These are phyloP conservation scores for Tragelaphus oryx DNA, from an alignment of 2,797 vertebrate genomes.

Conservation along the genomic window DNA sequence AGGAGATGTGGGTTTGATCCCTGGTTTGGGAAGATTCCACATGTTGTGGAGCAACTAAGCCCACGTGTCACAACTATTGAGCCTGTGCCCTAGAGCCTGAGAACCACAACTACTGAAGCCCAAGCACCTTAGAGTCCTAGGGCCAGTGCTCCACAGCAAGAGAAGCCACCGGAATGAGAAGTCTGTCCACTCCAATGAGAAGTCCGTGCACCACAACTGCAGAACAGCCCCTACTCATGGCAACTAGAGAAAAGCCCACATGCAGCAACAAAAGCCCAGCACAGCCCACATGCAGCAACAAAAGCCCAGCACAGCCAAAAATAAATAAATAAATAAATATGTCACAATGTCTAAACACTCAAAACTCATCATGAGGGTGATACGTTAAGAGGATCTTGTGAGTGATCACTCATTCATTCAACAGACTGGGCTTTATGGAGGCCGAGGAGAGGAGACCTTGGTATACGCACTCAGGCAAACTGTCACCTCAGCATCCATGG, in stretches of 20 bases:
- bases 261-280: neutral
- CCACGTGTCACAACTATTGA: neutral
- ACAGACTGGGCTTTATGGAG: neutral
- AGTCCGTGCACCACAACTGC: neutral
- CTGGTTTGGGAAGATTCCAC: neutral
- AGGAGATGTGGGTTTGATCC: neutral
- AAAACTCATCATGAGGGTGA: neutral
- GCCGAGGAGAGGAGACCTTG: neutral
- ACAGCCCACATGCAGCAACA: neutral
- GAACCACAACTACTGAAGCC: neutral
- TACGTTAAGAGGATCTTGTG: neutral
- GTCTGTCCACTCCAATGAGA: accelerated
- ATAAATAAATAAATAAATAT: neutral
- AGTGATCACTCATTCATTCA: neutral
- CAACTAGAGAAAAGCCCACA: neutral
- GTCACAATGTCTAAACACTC: neutral
- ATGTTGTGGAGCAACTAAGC: neutral
- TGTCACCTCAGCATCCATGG: neutral
- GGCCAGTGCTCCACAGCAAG: neutral
- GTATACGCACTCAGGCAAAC: neutral
- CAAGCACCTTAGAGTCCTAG: neutral
- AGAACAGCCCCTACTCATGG: accelerated
- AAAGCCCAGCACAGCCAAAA: neutral
- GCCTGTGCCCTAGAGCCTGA: neutral
- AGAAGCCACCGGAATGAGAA: neutral